Evolutionary conservation across 1,140 invertebrate genomes (phyloP).

Genomic region (Pogonomyrmex californicus): DNA sequence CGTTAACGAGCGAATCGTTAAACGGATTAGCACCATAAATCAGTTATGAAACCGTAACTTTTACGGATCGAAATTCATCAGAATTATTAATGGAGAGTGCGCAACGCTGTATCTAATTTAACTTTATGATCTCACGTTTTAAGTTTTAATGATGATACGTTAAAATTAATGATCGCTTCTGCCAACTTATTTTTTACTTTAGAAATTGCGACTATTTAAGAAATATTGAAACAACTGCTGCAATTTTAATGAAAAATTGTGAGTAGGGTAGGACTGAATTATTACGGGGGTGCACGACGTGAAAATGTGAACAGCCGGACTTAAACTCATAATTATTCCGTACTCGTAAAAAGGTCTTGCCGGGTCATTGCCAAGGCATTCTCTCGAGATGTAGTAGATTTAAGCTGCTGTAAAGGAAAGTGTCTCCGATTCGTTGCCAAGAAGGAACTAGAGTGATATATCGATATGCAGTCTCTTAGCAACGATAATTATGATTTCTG

Average conservation of each 20-base stretch:
- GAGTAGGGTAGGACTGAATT: conserved; percentile 30
- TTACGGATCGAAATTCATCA: neutral
- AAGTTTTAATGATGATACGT: neutral
- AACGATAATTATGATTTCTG: neutral
- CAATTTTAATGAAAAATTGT: conserved; percentile 18
- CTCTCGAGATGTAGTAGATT: conserved; percentile 23
- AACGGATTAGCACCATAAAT: neutral
- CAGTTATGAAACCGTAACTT: neutral
- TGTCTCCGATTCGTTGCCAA: conserved; percentile 56
- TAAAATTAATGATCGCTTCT: conserved; percentile 6
- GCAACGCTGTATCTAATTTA: neutral
- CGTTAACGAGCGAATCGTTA: conserved; percentile 34
- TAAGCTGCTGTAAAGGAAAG: conserved; percentile 21
- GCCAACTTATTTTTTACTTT: neutral
- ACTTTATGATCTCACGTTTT: conserved; percentile 9
- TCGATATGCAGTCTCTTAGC: conserved; percentile 24
- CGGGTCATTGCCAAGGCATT: conserved; percentile 63
- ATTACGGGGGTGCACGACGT: conserved; percentile 27
- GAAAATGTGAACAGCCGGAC: conserved; percentile 34
- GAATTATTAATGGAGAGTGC: neutral
- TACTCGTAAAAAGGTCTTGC: conserved; percentile 22
- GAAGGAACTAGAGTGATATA: conserved; percentile 29
- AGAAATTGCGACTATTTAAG: conserved; percentile 32
- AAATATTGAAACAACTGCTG: conserved; percentile 51
- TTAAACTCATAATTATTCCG: conserved; percentile 61